Evolutionary conservation across 2,888 invertebrate genomes (phyloP), one percentile per base, ranked within the genome.

Genomic region (Epistrophe grossulariae): DNA sequence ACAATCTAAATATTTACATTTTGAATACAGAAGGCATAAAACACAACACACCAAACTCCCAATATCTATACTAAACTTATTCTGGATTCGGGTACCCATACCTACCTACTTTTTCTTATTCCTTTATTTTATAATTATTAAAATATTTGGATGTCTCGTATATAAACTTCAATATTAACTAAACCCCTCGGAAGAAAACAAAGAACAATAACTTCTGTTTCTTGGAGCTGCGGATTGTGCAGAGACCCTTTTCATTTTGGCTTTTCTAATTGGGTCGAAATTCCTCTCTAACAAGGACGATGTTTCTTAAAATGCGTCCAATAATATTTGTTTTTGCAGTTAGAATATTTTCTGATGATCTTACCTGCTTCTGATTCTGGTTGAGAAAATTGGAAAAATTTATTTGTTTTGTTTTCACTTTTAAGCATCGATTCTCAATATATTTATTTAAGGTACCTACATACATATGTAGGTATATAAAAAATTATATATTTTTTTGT

Each of bases 241-340:
- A 24, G 55, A 52, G 78, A 60, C 28, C 72, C 60, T 68, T 73
- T 83, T 66, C 48, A 31, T 77, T 89, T 84, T 90, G 79, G 90
- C 90, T 91, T 84, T 90, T 91, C 91, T 91, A 91, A 91, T 91
- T 91, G 91, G 91, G 91, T 90, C 90, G 90, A 91, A 91, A 91
- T 91, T 91, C 91, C 91, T 91, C 89, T 91, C 91, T 91, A 91
- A 91, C 91, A 91, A 89, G 90, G 90, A 90, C 89, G 90, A 38
- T 68, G 59, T 78, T 66, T 28, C 72, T 35, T 48, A 59, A 82
- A 78, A 80, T 74, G 68, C 52, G 64, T 17, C 71, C 48, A 55
- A 19, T 70, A 50, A 31, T 81, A 15, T 71, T 72, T 66, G 38
- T 59, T 78, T 72, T 60, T 24, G 48, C 35, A 17, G 57, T 38